These are phyloP conservation scores for Eupithecia abbreviata DNA, from an alignment of 2,888 invertebrate species.

Conservation along the genomic window DNA sequence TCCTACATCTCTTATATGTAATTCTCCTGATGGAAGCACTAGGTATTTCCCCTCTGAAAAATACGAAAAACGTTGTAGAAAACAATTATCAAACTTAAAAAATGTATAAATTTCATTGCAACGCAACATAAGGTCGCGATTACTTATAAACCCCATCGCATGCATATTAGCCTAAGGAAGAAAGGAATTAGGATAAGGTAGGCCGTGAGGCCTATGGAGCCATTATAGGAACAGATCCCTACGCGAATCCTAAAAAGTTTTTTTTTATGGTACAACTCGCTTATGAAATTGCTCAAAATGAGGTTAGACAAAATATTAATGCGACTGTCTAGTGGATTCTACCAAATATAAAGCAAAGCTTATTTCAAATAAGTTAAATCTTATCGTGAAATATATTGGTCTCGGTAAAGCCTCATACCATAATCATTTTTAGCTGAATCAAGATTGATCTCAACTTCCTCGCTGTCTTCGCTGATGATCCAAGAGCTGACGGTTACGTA, in stretches of 20 bases:
- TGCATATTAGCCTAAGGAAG: slow-evolving; percentile 83
- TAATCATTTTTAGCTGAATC: slow-evolving; percentile 68
- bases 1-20: slow-evolving; percentile 97
- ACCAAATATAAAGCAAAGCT: neutral
- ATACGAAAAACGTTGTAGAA: slow-evolving; percentile 37
- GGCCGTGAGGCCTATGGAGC: slow-evolving; percentile 85
- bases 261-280: neutral
- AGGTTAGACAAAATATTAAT: neutral
- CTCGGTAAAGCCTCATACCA: slow-evolving; percentile 58
- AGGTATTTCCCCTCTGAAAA: slow-evolving; percentile 95
- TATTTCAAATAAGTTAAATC: neutral
- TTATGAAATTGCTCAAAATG: neutral
- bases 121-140: slow-evolving; percentile 71
- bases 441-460: slow-evolving; percentile 78
- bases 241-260: slow-evolving; percentile 39
- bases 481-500: slow-evolving; percentile 93
- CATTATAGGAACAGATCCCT: slow-evolving; percentile 63
- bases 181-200: slow-evolving; percentile 79
- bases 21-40: slow-evolving; percentile 96
- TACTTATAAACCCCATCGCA: slow-evolving; percentile 77
- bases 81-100: slow-evolving; percentile 19
- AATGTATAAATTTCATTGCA: slow-evolving; percentile 40
- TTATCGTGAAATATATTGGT: neutral
- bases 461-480: slow-evolving; percentile 89
- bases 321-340: neutral